A percentile compares a stretch with the other conserved stretches of the same genome.
phyloP scores from a whole-genome alignment of 2,888 invertebrate genomes.

The Dicyrtomina minuta region DNA sequence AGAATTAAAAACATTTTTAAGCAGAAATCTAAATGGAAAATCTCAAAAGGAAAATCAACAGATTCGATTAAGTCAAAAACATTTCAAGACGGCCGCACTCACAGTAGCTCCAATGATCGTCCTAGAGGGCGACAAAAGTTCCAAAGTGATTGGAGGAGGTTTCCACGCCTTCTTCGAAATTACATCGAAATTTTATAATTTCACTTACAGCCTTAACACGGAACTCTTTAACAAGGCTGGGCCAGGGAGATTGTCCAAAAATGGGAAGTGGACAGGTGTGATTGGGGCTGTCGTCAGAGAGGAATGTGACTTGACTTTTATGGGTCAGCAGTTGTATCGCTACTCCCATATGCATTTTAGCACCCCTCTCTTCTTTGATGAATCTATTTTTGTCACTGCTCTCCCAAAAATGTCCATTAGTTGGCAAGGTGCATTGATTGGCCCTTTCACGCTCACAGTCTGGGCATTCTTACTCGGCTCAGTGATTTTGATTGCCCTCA shows the following conservation, averaged over 20 bases:
- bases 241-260: neutral
- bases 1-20: too few species aligned
- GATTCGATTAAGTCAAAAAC: too few species aligned
- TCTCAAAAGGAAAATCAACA: too few species aligned
- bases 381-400: slow-evolving; percentile 8
- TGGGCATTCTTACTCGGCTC: neutral
- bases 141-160: slow-evolving; percentile 18
- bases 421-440: neutral
- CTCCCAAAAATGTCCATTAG: neutral
- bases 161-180: neutral
- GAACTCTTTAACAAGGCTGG: slow-evolving; percentile 6
- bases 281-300: slow-evolving; percentile 9
- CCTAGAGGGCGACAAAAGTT: too few species aligned
- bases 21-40: too few species aligned
- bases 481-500: neutral
- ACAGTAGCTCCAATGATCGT: too few species aligned
- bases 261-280: slow-evolving; percentile 14
- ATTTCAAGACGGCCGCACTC: too few species aligned
- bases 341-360: slow-evolving; percentile 9
- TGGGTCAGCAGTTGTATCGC: slow-evolving; percentile 20
- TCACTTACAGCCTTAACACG: slow-evolving; percentile 4
- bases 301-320: slow-evolving; percentile 20
- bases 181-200: slow-evolving; percentile 8
- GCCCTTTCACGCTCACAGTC: neutral
- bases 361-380: slow-evolving; percentile 17